Evolutionary conservation across 2,888 invertebrate genomes (phyloP), one percentile per base, ranked within the genome.

Genomic region (Athalia rosae): DNA sequence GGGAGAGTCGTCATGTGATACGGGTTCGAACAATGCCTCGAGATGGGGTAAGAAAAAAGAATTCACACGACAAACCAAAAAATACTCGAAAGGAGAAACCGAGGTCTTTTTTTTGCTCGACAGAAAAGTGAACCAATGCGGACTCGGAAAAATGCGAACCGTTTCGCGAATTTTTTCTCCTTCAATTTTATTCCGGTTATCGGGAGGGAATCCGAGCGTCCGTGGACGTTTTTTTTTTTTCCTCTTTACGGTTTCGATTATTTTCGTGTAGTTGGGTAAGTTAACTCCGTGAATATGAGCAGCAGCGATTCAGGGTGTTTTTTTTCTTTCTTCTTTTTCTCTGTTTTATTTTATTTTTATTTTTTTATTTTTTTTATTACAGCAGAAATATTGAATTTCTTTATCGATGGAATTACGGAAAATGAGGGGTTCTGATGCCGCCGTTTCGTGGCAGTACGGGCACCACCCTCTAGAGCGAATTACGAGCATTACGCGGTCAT

Each of bases 331-430:
- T 28, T 28, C 28, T 28, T 28, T 28, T 28, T 28, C 28, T 28
- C 28, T 2, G 28, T 28, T 28, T 28, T 28, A 28, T 28, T 28
- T 28, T 28, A 28, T 28, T 28, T n/a, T n/a, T n/a, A n/a, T n/a
- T n/a, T n/a, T n/a, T n/a, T n/a, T n/a, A n/a, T n/a, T n/a, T n/a
- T 15, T 45, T 74, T 74, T 80, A 84, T 84, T 84, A 85, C 81
- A 80, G 80, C 76, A 79, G 83, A 85, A 86, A 86, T 88, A 88
- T 88, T 88, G 86, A 88, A 87, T 87, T 87, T 88, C 83, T 83
- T 84, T 87, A 87, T 86, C 85, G 85, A 82, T 81, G 79, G 81
- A 85, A 86, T 86, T 85, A 86, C 84, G 80, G 62, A 43, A 74
- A 74, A 74, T 74, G 59, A 74, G 28, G 48, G 74, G 58, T 71